Conservation (phyloP, 2,797 vertebrate species). For the Pipistrellus pipistrellus region DNA sequence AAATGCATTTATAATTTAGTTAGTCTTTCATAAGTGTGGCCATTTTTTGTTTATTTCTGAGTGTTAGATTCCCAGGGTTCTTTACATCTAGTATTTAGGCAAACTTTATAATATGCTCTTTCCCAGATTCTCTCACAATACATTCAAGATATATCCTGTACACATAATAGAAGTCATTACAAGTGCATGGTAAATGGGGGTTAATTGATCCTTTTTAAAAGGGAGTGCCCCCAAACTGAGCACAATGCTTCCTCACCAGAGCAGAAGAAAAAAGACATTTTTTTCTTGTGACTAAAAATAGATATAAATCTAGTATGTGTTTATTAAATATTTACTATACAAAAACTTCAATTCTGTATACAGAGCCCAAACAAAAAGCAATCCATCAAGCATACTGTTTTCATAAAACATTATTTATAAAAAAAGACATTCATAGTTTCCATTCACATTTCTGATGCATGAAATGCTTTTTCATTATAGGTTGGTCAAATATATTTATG, state of each 20-base stretch:
- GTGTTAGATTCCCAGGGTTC: neutral
- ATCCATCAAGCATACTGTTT: neutral
- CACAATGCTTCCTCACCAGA: neutral
- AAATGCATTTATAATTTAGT: neutral
- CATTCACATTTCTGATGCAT: neutral
- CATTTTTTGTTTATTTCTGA: neutral
- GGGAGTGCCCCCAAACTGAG: neutral
- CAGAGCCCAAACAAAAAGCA: neutral
- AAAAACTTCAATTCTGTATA: neutral
- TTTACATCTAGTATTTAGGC: neutral
- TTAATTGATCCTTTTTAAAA: neutral
- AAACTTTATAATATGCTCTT: neutral
- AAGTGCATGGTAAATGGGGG: neutral
- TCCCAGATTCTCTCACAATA: neutral
- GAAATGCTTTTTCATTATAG: neutral
- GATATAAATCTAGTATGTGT: neutral
- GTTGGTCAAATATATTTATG: neutral
- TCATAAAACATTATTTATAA: neutral
- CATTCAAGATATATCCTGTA: neutral
- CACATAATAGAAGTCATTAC: neutral
- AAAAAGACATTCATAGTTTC: neutral
- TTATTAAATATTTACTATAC: neutral
- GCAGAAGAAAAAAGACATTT: neutral
- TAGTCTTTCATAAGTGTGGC: neutral
- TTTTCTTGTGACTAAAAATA: neutral